These are phyloP conservation scores for Thymelicus sylvestris DNA, from an alignment of 2,888 invertebrate genomes.

Conservation along the genomic window DNA sequence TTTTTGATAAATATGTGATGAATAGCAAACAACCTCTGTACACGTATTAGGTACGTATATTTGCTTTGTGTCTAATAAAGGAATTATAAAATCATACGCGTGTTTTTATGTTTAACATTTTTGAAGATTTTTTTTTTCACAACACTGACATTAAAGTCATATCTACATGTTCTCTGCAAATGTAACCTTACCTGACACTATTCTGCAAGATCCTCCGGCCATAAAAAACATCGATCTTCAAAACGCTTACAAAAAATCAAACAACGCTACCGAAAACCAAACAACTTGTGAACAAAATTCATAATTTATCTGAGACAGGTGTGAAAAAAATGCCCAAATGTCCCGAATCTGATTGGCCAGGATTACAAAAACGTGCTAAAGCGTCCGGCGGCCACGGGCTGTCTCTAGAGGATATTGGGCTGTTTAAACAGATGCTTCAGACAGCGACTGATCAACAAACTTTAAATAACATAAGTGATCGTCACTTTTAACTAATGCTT, in stretches of 20 bases:
- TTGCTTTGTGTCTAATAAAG: no score
- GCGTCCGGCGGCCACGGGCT: slow-evolving; percentile 12
- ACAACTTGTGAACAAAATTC: slow-evolving; percentile 8
- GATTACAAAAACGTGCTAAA: slow-evolving; percentile 11
- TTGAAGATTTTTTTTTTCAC: no score
- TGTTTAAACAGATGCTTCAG: slow-evolving; percentile 14
- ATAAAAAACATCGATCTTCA: neutral
- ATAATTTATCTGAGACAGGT: slow-evolving; percentile 5
- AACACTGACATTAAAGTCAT: no score
- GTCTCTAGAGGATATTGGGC: slow-evolving; percentile 6
- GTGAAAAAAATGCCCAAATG: slow-evolving; percentile 1
- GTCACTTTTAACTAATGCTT: neutral
- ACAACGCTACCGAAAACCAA: neutral
- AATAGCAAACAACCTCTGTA: no score
- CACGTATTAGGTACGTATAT: no score
- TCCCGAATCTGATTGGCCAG: neutral
- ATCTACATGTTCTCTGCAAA: no score
- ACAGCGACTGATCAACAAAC: neutral
- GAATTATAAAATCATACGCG: no score
- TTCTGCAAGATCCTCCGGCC: no score
- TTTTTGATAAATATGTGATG: neutral
- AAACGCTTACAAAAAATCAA: neutral
- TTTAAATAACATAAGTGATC: neutral
- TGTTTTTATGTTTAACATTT: no score
- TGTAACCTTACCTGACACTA: no score